Conservation (phyloP, 2,113 vertebrate species). For the Carlito syrichta region DNA sequence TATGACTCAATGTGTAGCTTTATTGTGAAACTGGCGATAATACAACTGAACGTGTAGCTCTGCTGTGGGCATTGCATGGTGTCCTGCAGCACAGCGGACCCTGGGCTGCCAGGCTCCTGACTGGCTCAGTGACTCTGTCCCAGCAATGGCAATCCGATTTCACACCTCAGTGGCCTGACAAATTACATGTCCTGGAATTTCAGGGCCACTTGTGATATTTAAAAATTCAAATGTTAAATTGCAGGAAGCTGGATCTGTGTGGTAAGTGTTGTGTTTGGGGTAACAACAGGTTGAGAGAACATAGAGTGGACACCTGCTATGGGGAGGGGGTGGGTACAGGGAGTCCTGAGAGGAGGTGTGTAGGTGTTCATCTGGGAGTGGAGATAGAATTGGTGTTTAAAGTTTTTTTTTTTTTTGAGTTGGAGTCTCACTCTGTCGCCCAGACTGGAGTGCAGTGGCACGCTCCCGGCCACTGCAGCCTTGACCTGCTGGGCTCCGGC, state of each 20-base stretch:
- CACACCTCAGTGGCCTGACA: slow-evolving; percentile 56
- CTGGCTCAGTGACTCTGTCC: not conserved
- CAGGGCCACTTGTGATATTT: slow-evolving; percentile 51
- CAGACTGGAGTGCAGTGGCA: too few species aligned
- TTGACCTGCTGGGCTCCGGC: too few species aligned
- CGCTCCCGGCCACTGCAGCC: too few species aligned
- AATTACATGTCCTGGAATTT: slow-evolving; percentile 58
- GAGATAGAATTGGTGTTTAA: not conserved
- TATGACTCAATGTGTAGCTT: not conserved
- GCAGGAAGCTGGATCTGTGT: not conserved
- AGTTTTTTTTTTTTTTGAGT: not conserved
- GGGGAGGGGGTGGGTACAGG: not conserved
- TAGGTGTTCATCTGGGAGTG: not conserved
- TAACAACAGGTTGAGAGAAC: slow-evolving; percentile 41
- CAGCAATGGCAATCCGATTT: slow-evolving; percentile 39
- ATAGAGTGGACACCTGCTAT: not conserved
- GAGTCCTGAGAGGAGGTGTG: not conserved
- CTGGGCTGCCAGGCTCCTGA: not conserved
- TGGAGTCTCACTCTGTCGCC: too few species aligned
- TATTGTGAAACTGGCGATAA: too few species aligned
- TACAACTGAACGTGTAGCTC: too few species aligned
- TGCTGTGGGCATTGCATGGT: not conserved
- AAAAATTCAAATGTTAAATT: slow-evolving; percentile 42
- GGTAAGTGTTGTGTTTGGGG: not conserved
- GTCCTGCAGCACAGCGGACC: not conserved